phyloP scores from a whole-genome alignment of 1,140 invertebrate genomes.

The Orchesella cincta region DNA sequence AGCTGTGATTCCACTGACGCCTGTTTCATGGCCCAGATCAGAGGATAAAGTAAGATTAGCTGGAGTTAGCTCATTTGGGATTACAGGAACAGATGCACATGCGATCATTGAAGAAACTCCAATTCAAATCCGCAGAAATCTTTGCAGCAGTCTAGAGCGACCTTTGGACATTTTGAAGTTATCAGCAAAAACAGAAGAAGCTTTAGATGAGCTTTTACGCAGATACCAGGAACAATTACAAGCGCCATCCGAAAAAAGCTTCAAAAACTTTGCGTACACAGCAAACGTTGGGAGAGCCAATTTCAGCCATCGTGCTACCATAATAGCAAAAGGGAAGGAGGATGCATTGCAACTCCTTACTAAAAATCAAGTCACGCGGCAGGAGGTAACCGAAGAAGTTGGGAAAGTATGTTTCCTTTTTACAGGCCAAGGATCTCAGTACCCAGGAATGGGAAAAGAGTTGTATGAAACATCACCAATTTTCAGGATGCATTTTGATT shows the following conservation, averaged over 20 bases:
- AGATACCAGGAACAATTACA: slow-evolving; percentile 30
- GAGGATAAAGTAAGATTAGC: not conserved
- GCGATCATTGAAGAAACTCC: slow-evolving; percentile 8
- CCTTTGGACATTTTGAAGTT: slow-evolving; percentile 15
- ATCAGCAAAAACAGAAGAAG: slow-evolving; percentile 28
- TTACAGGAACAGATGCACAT: slow-evolving; percentile 22
- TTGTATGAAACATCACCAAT: slow-evolving; percentile 23
- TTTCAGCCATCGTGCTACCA: slow-evolving; percentile 22
- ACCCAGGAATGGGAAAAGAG: not conserved
- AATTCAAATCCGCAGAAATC: not conserved
- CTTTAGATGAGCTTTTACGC: slow-evolving; percentile 32
- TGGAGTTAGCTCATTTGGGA: slow-evolving; percentile 19
- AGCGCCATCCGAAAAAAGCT: not conserved
- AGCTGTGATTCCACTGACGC: not conserved
- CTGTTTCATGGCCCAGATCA: not conserved
- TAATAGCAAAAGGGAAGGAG: not conserved
- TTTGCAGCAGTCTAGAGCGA: not conserved
- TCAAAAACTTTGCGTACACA: slow-evolving; percentile 7
- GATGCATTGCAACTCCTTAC: not conserved
- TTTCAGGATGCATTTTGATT: slow-evolving; percentile 30
- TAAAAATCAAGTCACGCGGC: not conserved
- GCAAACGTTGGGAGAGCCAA: slow-evolving; percentile 23
- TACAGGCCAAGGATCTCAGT: slow-evolving; percentile 13
- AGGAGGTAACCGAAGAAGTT: not conserved
- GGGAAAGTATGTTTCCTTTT: slow-evolving; percentile 30